Percentiles rank a stretch among this genome's conserved stretches.
phyloP scores from a whole-genome alignment of 1,140 invertebrate genomes.

The Helicoverpa zea region DNA sequence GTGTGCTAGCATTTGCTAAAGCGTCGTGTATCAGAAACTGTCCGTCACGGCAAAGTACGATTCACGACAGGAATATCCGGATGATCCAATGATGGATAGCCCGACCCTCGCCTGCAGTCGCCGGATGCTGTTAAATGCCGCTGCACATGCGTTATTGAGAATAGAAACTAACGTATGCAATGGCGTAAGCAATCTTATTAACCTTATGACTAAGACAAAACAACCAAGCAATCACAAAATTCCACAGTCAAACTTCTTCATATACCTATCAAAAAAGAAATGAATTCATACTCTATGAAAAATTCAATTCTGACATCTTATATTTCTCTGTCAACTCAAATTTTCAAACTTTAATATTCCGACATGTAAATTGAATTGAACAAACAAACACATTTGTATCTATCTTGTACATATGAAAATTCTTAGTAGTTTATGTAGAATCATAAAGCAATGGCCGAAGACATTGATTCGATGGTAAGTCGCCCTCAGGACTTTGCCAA shows the following conservation, averaged over 20 bases:
- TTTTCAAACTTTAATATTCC: not conserved
- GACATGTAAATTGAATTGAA: not conserved
- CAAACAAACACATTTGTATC: not conserved
- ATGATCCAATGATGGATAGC: too few relatives aligned
- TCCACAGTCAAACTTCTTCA: not conserved
- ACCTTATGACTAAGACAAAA: too few relatives aligned
- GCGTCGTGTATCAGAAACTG: too few relatives aligned
- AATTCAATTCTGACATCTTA: not conserved
- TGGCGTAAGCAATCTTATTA: too few relatives aligned
- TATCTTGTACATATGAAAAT: slow-evolving; percentile 20
- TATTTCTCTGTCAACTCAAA: not conserved
- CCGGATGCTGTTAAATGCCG: too few relatives aligned
- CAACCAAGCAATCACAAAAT: not conserved
- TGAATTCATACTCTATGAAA: not conserved
- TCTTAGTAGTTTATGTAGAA: not conserved
- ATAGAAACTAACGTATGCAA: too few relatives aligned
- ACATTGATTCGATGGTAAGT: slow-evolving; percentile 6
- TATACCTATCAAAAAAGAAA: not conserved
- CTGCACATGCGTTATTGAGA: too few relatives aligned
- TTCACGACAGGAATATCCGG: too few relatives aligned
- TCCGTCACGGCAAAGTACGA: too few relatives aligned
- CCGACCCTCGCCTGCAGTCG: too few relatives aligned
- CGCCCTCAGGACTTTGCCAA: not conserved
- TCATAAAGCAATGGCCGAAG: not conserved
- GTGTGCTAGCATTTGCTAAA: too few relatives aligned